These are phyloP conservation scores for Carcharodon carcharias DNA, from an alignment of 2,797 vertebrate species.

Conservation along the genomic window DNA sequence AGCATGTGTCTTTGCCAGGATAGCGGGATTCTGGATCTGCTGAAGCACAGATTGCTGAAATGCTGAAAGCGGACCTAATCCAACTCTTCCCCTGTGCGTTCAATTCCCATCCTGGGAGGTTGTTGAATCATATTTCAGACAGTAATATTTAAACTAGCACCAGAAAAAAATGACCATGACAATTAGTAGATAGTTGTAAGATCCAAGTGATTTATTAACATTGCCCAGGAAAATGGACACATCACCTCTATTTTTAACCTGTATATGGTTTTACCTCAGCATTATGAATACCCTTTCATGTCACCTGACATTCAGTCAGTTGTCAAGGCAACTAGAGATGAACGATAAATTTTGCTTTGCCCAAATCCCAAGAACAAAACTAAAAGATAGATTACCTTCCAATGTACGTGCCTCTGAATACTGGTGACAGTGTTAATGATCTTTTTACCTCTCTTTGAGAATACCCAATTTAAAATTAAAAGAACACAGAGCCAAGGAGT, in stretches of 20 bases:
- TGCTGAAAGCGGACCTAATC: not conserved
- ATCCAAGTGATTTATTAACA: not conserved
- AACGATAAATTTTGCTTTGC: not conserved
- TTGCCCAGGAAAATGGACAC: not conserved
- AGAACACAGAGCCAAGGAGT: not conserved
- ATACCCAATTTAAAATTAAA: not conserved
- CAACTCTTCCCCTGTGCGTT: not conserved
- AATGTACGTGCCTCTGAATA: not conserved
- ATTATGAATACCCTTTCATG: not conserved
- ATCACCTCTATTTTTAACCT: not conserved
- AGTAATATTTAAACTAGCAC: not conserved
- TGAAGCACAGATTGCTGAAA: not conserved
- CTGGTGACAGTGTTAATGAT: not conserved
- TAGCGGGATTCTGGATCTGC: not conserved
- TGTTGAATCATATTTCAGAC: not conserved
- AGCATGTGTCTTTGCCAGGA: not conserved
- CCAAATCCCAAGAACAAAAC: not conserved
- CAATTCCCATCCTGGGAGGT: not conserved
- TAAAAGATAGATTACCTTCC: not conserved
- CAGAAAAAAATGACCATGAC: not conserved
- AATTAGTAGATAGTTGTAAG: not conserved
- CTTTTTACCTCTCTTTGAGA: not conserved
- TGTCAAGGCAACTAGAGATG: not conserved
- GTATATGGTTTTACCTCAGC: not conserved
- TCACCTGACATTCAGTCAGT: not conserved